A percentile compares a stretch with the other conserved stretches of the same genome.
phyloP scores from a whole-genome alignment of 2,888 invertebrate species.

The Spodoptera littoralis region DNA sequence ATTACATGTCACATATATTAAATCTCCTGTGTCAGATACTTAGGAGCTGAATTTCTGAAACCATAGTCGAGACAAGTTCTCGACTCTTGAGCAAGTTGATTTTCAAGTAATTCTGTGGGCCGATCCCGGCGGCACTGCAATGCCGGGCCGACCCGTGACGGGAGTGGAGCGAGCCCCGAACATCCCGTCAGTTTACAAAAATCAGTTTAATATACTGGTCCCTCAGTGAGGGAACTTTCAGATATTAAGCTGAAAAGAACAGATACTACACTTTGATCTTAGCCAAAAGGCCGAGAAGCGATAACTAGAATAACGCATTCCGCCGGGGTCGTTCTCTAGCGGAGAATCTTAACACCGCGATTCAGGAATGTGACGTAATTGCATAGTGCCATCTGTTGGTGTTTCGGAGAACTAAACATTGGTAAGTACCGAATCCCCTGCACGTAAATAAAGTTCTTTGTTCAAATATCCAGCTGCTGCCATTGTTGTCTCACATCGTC shows the following conservation, averaged over 20 bases:
- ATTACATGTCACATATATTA: too few relatives aligned
- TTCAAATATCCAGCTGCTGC: not conserved
- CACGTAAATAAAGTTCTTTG: too few relatives aligned
- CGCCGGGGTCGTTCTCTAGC: not conserved
- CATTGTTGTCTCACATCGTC: not conserved
- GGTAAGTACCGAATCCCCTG: too few relatives aligned
- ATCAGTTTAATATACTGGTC: constrained; percentile 17
- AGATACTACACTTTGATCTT: constrained; percentile 20
- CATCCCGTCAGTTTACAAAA: constrained; percentile 21
- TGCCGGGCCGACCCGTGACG: constrained; percentile 21
- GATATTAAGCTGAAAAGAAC: constrained; percentile 19
- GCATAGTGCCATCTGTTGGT: constrained; percentile 14
- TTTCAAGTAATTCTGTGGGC: not conserved
- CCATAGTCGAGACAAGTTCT: too few relatives aligned
- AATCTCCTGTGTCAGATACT: too few relatives aligned
- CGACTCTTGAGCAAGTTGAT: too few relatives aligned
- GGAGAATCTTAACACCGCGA: constrained; percentile 10
- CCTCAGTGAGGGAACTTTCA: constrained; percentile 20
- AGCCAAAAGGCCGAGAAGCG: constrained; percentile 27
- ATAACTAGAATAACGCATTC: rapidly evolving
- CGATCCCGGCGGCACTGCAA: constrained; percentile 18
- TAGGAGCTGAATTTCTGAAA: too few relatives aligned
- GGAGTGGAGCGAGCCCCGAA: constrained; percentile 24
- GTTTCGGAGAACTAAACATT: not conserved
- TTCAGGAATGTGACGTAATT: constrained; percentile 12